Conservation (phyloP, 1,140 invertebrate genomes). For the Bombus terrestris region DNA sequence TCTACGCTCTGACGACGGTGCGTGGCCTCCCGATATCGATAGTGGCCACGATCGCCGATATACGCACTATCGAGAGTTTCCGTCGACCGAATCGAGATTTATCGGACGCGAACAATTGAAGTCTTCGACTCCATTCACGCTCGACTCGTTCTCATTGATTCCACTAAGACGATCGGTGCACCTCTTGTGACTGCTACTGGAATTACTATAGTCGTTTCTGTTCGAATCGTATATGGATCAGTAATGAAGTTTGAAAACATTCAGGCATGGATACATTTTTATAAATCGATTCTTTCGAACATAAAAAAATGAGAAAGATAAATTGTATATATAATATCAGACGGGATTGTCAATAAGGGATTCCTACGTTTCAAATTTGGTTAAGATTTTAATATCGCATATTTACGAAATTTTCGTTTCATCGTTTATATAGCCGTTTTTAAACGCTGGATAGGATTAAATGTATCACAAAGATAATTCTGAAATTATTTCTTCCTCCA, state of each 20-base stretch:
- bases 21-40: constrained; percentile 39
- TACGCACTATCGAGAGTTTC: constrained; percentile 24
- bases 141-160: constrained; percentile 46
- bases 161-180: background rate
- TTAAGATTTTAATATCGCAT: too few species aligned
- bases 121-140: constrained; percentile 25
- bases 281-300: too few species aligned
- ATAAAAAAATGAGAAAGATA: background rate
- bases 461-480: too few species aligned
- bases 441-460: background rate
- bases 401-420: too few species aligned
- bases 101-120: constrained; percentile 30
- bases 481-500: background rate
- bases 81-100: constrained; percentile 50
- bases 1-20: constrained; percentile 35
- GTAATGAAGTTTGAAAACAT: background rate
- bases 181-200: background rate
- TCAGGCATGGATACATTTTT: too few species aligned
- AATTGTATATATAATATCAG: too few species aligned
- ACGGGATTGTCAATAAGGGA: too few species aligned
- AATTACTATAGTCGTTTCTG: background rate
- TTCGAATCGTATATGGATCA: background rate
- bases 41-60: constrained; percentile 13
- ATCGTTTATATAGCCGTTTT: background rate
- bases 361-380: too few species aligned